These are phyloP conservation scores for Ennomos fuscantarius DNA, from an alignment of 2,888 invertebrate species.

Conservation along the genomic window DNA sequence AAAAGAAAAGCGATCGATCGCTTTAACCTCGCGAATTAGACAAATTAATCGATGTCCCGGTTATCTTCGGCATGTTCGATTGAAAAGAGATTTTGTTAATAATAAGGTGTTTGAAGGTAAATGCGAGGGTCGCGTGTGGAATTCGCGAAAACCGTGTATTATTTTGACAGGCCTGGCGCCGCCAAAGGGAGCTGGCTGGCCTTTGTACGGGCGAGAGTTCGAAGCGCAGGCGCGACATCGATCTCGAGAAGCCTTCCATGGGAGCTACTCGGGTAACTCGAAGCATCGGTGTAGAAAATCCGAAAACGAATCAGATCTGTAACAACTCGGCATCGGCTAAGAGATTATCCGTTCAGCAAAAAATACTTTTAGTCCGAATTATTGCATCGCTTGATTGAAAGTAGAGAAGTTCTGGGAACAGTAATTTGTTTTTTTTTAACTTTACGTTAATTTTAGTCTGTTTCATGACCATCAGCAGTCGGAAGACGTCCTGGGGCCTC, in stretches of 20 bases:
- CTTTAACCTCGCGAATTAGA: constrained; percentile 29
- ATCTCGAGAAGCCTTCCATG: constrained; percentile 64
- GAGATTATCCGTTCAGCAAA: constrained; percentile 1
- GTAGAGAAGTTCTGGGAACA: no score
- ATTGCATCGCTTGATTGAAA: no score
- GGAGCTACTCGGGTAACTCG: constrained; percentile 42
- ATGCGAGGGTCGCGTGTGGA: constrained; percentile 50
- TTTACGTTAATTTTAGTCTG: no score
- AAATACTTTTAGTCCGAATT: no score
- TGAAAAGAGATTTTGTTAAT: not conserved
- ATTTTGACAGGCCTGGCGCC: constrained; percentile 74
- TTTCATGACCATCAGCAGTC: no score
- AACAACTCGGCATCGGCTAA: constrained; percentile 1
- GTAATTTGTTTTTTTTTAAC: no score
- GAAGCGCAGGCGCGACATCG: constrained; percentile 75
- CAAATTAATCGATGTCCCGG: constrained; percentile 18
- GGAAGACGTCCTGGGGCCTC: no score
- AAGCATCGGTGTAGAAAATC: constrained; percentile 23
- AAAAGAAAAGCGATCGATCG: constrained; percentile 36
- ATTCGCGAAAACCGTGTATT: constrained; percentile 63
- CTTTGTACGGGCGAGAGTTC: constrained; percentile 67
- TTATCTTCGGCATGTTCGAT: constrained; percentile 16
- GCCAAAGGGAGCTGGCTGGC: constrained; percentile 65
- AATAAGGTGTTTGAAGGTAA: constrained; percentile 23
- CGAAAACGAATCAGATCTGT: constrained; percentile 7